Evolutionary conservation across 1,140 invertebrate species (phyloP).

Genomic region (Branchinecta lynchi): DNA sequence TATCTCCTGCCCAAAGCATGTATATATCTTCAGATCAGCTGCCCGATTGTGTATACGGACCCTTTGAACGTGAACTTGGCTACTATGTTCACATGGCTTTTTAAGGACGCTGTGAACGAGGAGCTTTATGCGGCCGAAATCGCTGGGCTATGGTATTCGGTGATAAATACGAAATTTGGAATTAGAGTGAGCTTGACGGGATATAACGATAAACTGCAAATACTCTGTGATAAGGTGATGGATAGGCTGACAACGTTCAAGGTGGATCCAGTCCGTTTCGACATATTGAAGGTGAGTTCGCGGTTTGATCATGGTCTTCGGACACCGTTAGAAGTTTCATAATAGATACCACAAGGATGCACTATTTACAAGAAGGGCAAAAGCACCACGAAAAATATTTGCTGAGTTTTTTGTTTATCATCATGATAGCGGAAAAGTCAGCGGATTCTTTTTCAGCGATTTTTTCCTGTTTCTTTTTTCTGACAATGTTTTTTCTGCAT

Average conservation of each 20-base stretch:
- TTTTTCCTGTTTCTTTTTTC: too few species aligned
- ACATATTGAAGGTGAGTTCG: constrained; percentile 64
- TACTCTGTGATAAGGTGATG: constrained; percentile 71
- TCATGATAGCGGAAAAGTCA: too few species aligned
- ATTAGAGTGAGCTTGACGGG: constrained; percentile 67
- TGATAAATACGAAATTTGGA: constrained; percentile 65
- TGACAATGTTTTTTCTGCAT: too few species aligned
- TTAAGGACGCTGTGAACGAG: constrained; percentile 75
- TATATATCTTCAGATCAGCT: constrained; percentile 53
- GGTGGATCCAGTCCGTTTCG: constrained; percentile 66
- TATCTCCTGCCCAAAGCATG: constrained; percentile 76
- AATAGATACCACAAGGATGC: too few species aligned
- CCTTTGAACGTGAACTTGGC: constrained; percentile 67
- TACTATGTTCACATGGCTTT: constrained; percentile 61
- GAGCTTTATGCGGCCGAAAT: constrained; percentile 80
- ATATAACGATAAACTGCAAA: constrained; percentile 77
- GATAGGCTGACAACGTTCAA: constrained; percentile 67
- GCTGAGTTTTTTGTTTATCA: too few species aligned
- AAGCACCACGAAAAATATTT: too few species aligned
- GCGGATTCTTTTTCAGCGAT: too few species aligned
- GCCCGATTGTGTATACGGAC: constrained; percentile 70
- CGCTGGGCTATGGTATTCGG: constrained; percentile 63
- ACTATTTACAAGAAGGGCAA: too few species aligned
- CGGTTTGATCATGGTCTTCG: too few species aligned
- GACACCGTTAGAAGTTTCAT: too few species aligned